Conservation (phyloP, 1,140 invertebrate genomes). For the Nasonia giraulti region DNA sequence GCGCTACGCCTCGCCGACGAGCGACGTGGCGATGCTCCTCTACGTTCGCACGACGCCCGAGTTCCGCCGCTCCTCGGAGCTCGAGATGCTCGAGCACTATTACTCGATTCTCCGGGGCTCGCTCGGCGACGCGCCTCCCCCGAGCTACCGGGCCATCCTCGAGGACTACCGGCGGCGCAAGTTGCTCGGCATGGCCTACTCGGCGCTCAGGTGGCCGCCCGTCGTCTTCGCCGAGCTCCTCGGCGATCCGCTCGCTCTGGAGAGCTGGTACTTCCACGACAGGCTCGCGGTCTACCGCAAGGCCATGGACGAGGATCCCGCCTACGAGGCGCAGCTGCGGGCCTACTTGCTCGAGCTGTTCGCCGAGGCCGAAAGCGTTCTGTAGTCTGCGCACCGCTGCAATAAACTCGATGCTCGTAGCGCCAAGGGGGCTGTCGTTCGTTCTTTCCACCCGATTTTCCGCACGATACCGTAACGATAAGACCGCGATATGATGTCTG, state of each 20-base stretch:
- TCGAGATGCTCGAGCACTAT: constrained; percentile 1
- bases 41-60: constrained; percentile 1
- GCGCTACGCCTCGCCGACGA: constrained; percentile 31
- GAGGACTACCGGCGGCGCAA: not conserved
- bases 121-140: not conserved
- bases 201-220: constrained; percentile 9
- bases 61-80: not conserved
- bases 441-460: no score
- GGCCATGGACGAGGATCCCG: not conserved
- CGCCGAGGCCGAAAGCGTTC: not conserved
- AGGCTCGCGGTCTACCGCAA: constrained; percentile 5
- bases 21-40: constrained; percentile 34
- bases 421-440: no score
- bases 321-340: not conserved
- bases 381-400: no score
- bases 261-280: constrained; percentile 30
- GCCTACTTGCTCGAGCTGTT: not conserved
- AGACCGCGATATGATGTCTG: no score
- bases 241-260: not conserved
- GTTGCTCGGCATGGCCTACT: constrained; percentile 4
- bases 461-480: no score
- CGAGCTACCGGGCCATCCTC: not conserved
- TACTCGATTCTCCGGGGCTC: not conserved
- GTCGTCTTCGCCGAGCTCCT: not conserved
- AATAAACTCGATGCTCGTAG: no score